phyloP scores from a whole-genome alignment of 2,797 vertebrate genomes.

The Silurus lanzhouensis region DNA sequence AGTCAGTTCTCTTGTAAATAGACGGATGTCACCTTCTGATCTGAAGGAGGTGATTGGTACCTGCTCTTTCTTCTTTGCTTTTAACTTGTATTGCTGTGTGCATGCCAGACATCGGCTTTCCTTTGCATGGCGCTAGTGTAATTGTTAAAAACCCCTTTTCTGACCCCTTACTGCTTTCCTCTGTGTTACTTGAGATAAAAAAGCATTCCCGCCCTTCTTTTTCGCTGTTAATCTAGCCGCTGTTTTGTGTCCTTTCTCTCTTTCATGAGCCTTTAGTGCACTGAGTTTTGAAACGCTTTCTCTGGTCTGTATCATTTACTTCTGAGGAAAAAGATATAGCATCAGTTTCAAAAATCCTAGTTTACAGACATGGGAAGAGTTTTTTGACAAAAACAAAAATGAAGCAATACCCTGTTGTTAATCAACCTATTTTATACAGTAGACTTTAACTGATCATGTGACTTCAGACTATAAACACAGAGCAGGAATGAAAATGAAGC shows the following conservation, averaged over 20 bases:
- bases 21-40: conserved; percentile 74
- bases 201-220: conserved; percentile 61
- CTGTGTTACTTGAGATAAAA: conserved; percentile 61
- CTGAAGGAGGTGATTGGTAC: conserved; percentile 70
- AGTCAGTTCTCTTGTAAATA: conserved; percentile 85
- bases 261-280: conserved; percentile 69
- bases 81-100: conserved; percentile 85
- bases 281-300: conserved; percentile 83
- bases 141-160: conserved; percentile 77
- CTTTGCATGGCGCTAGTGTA: conserved; percentile 93
- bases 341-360: conserved; percentile 63
- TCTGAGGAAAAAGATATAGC: conserved; percentile 67
- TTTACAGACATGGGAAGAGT: conserved; percentile 69
- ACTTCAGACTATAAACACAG: conserved; percentile 60
- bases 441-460: conserved; percentile 61
- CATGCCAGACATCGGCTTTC: conserved; percentile 83
- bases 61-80: conserved; percentile 77
- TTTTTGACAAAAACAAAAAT: conserved; percentile 70
- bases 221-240: conserved; percentile 61
- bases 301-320: conserved; percentile 77
- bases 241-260: conserved; percentile 53
- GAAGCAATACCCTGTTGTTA: conserved; percentile 94
- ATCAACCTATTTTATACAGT: conserved; percentile 87
- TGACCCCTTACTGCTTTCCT: conserved; percentile 63
- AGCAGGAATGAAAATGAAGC: conserved; percentile 85